Conservation (phyloP, 2,797 vertebrate genomes). For the Yasuhikotakia modesta region DNA sequence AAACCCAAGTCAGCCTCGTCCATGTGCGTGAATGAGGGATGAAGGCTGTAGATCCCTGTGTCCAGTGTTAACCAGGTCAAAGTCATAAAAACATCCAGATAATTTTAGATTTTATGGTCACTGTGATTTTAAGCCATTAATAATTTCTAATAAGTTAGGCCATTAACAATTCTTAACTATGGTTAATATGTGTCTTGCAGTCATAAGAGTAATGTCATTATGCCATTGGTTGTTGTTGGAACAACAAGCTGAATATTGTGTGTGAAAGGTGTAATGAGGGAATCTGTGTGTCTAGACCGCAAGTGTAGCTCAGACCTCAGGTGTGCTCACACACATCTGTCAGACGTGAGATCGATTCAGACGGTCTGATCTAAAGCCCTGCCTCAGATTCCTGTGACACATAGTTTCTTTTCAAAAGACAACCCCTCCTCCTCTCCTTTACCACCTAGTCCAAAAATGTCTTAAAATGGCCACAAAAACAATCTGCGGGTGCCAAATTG, state of each 20-base stretch:
- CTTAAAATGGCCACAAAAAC: conserved; percentile 21
- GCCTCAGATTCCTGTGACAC: conserved; percentile 25
- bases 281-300: conserved; percentile 47
- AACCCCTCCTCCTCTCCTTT: conserved; percentile 20
- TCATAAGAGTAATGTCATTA: not conserved
- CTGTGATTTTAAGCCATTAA: too few relatives aligned
- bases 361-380: conserved; percentile 19
- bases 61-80: not conserved
- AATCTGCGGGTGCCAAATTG: not conserved
- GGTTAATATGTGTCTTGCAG: not conserved
- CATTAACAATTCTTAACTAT: not conserved
- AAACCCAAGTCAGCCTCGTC: conserved; percentile 7
- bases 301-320: conserved; percentile 54
- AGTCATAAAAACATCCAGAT: not conserved
- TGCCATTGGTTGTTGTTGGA: too few relatives aligned
- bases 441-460: conserved; percentile 47
- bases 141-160: too few relatives aligned
- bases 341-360: conserved; percentile 45
- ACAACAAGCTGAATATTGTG: conserved; percentile 16
- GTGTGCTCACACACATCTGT: conserved; percentile 18
- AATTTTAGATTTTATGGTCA: too few relatives aligned
- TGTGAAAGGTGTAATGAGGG: conserved; percentile 55
- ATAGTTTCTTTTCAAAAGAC: conserved; percentile 31
- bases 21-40: not conserved
- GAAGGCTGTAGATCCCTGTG: not conserved